Evolutionary conservation across 1,140 invertebrate genomes (phyloP).

Genomic region (Vollenhovia emeryi): DNA sequence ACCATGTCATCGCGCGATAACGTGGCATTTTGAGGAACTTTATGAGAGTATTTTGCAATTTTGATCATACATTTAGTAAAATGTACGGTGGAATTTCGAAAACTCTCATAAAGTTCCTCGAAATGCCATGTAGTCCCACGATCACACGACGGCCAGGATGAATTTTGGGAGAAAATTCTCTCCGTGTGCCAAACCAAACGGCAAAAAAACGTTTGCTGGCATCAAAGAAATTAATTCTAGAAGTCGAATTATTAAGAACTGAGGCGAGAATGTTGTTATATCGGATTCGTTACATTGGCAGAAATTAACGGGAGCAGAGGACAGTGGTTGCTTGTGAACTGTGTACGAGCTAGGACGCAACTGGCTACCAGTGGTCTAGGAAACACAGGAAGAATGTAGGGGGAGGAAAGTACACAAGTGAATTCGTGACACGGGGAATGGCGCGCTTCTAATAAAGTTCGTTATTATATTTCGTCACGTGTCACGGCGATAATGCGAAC

Average conservation of each 20-base stretch:
- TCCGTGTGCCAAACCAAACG: too few relatives aligned
- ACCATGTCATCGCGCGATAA: too few relatives aligned
- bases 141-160: too few relatives aligned
- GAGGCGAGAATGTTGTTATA: background rate
- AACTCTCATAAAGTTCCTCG: too few relatives aligned
- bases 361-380: constrained; percentile 23
- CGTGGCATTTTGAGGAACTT: too few relatives aligned
- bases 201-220: too few relatives aligned
- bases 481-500: background rate
- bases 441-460: constrained; percentile 30
- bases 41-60: too few relatives aligned
- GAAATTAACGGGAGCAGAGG: background rate
- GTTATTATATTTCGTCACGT: constrained; percentile 26
- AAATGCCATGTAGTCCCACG: too few relatives aligned
- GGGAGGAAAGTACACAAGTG: background rate
- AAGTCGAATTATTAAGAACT: background rate
- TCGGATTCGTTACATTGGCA: background rate
- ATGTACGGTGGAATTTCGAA: too few relatives aligned
- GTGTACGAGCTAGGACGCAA: background rate
- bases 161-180: too few relatives aligned
- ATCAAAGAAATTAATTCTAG: background rate
- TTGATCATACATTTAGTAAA: too few relatives aligned
- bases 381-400: constrained; percentile 12
- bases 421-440: constrained; percentile 6
- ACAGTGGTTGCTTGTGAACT: background rate